These are phyloP conservation scores for Ceyx cyanopectus DNA, from an alignment of 2,113 vertebrate genomes.

Conservation along the genomic window DNA sequence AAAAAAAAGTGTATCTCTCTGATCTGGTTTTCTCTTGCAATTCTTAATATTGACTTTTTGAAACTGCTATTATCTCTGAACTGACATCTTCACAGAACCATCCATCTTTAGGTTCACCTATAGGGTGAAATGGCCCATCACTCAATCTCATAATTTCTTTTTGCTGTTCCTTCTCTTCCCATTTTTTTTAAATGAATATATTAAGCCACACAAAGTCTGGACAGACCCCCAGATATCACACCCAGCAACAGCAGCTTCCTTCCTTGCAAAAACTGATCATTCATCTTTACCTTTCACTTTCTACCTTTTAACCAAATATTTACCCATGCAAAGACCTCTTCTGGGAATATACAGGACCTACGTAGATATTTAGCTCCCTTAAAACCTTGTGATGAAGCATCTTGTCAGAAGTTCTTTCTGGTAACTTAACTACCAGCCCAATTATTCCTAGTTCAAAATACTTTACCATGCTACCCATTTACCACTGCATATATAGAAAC, in stretches of 20 bases:
- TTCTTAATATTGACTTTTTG: not conserved
- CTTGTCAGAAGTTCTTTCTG: not conserved
- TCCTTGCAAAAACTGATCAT: not conserved
- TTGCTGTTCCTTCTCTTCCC: not conserved
- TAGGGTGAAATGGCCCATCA: not conserved
- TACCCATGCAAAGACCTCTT: not conserved
- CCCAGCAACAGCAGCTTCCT: not conserved
- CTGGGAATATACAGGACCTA: not conserved
- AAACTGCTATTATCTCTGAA: not conserved
- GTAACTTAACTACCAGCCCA: not conserved
- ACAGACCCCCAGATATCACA: not conserved
- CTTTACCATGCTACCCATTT: fast-evolving
- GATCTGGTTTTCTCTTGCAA: not conserved
- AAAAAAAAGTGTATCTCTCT: not conserved
- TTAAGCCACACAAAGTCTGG: not conserved
- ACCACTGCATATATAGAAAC: not conserved
- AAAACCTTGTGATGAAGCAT: not conserved
- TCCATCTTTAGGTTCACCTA: not conserved
- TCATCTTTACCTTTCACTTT: not conserved
- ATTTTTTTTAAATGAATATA: not conserved
- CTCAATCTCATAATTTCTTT: not conserved
- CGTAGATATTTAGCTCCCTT: not conserved
- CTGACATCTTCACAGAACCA: not conserved
- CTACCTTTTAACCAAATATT: not conserved
- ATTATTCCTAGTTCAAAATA: not conserved